Evolutionary conservation across 2,113 vertebrate species (phyloP), one percentile per base, ranked within the genome.

Genomic region (Micronisus gabar): DNA sequence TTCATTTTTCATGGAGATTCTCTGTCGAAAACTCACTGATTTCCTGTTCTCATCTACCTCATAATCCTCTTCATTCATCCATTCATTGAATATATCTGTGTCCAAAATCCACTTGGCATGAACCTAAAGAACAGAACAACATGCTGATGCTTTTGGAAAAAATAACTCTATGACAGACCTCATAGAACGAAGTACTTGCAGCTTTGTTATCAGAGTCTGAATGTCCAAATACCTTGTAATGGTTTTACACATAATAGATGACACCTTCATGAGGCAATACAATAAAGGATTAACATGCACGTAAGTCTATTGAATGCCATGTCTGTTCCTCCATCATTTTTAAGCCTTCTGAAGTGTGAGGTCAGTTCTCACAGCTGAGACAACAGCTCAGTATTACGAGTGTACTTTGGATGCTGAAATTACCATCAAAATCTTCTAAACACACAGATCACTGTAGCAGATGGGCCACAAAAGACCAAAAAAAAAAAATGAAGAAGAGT

Each of bases 51-150:
- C 99, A 34, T 99, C 99, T 30, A 99, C 98, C 95, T 99, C 99
- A 1, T 99, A 99, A 97, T 99, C 99, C 91, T 99, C 99, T 73
- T 99, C 99, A 29, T 99, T 99, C 99, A 99, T 99, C 99, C 99
- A 99, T 90, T 99, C 99, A 14, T 99, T 99, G 97, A 99, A 99
- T 55, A 99, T 62, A 22, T 99, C 99, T 0, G 99, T 99, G 97
- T 99, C 99, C 96, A 99, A 96, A 92, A 99, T 98, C 99, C 99
- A 99, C 96, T 99, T 99, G 74, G 99, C 98, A 18, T 99, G 99
- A 43, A 99, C 99, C 99, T 99, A 73, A 75, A 94, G 63, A 10
- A 47, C 43, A n/a, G 36, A 79, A 58, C 0, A 4, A 17, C 7
- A 9, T 0, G 4, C 16, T 10, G 73, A 20, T 18, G 40, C 5